Percentiles rank a stretch among this genome's conserved stretches.
Evolutionary conservation across 2,888 invertebrate species (phyloP).

Genomic region (Ariolimax columbianus): DNA sequence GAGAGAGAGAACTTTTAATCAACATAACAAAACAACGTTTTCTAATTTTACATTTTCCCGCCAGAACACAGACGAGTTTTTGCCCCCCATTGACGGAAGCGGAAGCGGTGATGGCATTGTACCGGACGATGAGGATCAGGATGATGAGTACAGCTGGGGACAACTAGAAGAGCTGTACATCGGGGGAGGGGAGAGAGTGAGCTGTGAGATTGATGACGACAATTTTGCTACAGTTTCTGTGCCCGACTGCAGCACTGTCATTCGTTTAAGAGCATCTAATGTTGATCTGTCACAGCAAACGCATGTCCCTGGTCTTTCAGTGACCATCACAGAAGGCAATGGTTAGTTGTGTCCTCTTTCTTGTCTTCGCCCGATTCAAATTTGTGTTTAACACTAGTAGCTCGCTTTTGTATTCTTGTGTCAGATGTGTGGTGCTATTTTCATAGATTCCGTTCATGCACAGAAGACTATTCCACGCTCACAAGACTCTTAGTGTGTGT

Average conservation of each 20-base stretch:
- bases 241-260: not conserved
- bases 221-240: conserved; percentile 21
- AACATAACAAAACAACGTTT: no score
- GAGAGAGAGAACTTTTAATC: no score
- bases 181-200: not conserved
- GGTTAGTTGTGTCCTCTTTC: no score
- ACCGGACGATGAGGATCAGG: not conserved
- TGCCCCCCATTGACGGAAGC: not conserved
- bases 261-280: conserved; percentile 8
- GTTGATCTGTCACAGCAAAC: not conserved
- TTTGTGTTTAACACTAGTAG: no score
- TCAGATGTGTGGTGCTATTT: no score
- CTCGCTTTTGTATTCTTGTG: no score
- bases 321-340: not conserved
- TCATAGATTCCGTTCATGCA: no score
- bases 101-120: conserved; percentile 1
- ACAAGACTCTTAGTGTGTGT: no score
- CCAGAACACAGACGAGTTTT: not conserved
- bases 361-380: no score
- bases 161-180: conserved; percentile 16
- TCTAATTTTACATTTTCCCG: not conserved
- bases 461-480: no score
- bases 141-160: conserved; percentile 2
- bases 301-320: conserved; percentile 9
- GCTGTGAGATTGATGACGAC: not conserved